These are phyloP conservation scores for Gymnothorax javanicus DNA, from an alignment of 2,797 vertebrate genomes.

Conservation along the genomic window DNA sequence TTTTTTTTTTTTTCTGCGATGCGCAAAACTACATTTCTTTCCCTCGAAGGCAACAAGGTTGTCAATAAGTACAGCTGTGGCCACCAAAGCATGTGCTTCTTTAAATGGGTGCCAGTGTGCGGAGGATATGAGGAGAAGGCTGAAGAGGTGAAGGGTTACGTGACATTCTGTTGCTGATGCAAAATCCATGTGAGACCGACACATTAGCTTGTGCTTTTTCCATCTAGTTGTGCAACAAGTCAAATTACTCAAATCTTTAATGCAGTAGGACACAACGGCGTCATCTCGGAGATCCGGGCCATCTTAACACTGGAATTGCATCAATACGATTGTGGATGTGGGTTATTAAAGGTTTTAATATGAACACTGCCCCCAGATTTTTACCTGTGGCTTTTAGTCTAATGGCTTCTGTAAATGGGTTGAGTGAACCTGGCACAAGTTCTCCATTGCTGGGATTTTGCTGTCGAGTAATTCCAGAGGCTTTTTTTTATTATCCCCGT, in stretches of 20 bases:
- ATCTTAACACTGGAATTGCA: not conserved
- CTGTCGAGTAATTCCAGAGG: not conserved
- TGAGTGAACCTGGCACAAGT: not conserved
- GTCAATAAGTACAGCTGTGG: not conserved
- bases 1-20: not conserved
- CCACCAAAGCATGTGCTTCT: not conserved
- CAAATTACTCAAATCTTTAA: not conserved
- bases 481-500: too few species aligned
- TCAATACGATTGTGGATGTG: not conserved
- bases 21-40: not conserved
- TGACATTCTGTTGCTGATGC: not conserved
- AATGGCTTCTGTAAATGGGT: not conserved
- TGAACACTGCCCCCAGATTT: not conserved
- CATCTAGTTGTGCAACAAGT: not conserved
- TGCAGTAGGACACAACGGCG: not conserved
- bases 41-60: not conserved
- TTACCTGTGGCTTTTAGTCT: not conserved
- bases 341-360: conserved; percentile 1
- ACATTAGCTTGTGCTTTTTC: not conserved
- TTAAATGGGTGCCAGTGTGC: not conserved
- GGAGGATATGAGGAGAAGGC: not conserved
- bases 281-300: not conserved
- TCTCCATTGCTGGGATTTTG: not conserved
- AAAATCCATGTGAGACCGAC: not conserved
- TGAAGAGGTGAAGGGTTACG: not conserved